Percentiles rank a stretch among this genome's conserved stretches.
These are phyloP conservation scores for Hippopotamyrus pictus DNA, from an alignment of 2,797 vertebrate species.

Conservation along the genomic window DNA sequence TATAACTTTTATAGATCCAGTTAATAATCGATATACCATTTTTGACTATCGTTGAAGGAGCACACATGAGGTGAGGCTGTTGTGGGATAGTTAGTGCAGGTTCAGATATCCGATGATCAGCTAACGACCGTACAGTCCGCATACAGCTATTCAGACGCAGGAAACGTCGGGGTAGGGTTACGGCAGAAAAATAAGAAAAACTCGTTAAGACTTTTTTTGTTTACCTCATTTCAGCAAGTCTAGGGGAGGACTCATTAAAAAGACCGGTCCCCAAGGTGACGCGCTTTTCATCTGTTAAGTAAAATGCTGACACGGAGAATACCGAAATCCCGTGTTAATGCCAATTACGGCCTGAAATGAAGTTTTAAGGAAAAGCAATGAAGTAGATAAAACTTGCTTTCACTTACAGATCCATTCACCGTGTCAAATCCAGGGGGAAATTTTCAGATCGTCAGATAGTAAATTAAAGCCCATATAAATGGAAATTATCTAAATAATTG, in stretches of 20 bases:
- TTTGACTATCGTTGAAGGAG: background rate
- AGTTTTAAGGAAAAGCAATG: background rate
- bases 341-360: background rate
- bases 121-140: background rate
- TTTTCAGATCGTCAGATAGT: background rate
- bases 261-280: background rate
- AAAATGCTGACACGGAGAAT: background rate
- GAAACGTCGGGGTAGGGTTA: background rate
- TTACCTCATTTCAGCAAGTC: background rate
- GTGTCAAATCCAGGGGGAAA: background rate
- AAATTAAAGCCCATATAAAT: constrained; percentile 10
- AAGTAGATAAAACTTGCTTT: background rate
- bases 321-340: background rate
- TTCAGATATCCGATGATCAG: no score
- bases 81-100: background rate
- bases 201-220: background rate
- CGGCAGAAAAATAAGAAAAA: background rate
- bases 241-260: background rate
- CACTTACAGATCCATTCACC: background rate
- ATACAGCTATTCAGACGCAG: background rate
- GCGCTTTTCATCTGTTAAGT: background rate
- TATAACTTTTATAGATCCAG: background rate
- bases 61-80: background rate
- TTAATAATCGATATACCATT: background rate
- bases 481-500: background rate